Evolutionary conservation across 1,140 invertebrate genomes (phyloP).

Genomic region (Hyles euphorbiae): DNA sequence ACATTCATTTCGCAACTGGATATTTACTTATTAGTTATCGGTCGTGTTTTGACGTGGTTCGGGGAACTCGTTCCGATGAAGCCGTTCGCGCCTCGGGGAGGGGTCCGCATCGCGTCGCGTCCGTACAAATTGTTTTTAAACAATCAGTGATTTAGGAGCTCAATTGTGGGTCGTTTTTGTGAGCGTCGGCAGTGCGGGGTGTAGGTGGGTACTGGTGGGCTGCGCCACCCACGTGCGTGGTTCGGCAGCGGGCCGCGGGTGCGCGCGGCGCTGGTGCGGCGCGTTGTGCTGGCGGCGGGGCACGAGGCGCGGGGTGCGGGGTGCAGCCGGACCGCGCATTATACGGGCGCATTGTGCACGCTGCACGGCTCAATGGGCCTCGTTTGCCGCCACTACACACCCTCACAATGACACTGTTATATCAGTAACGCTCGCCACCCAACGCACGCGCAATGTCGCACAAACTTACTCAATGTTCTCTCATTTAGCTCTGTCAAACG

Average conservation of each 20-base stretch:
- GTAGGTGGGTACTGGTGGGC: slow-evolving; percentile 13
- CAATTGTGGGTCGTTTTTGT: slow-evolving; percentile 43
- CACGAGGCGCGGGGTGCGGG: slow-evolving; percentile 35
- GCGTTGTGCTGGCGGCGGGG: background rate
- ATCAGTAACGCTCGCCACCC: slow-evolving; percentile 53
- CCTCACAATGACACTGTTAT: slow-evolving; percentile 70
- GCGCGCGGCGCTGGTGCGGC: slow-evolving; percentile 32
- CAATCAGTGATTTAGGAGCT: slow-evolving; percentile 7
- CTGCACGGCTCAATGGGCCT: slow-evolving; percentile 64
- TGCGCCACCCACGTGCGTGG: slow-evolving; percentile 65
- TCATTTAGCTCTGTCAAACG: slow-evolving; percentile 32
- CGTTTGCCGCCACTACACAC: slow-evolving; percentile 53
- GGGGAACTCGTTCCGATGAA: background rate
- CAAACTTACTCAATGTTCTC: slow-evolving; percentile 55
- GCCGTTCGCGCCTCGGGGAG: background rate
- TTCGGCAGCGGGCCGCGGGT: slow-evolving; percentile 47
- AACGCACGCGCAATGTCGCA: slow-evolving; percentile 45
- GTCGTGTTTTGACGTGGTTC: slow-evolving; percentile 4
- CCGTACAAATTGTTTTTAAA: background rate
- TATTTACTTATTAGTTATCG: slow-evolving; percentile 11
- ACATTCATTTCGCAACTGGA: slow-evolving; percentile 29
- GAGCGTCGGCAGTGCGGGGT: slow-evolving; percentile 17
- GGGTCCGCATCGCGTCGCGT: background rate
- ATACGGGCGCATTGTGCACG: slow-evolving; percentile 68
- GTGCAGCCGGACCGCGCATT: slow-evolving; percentile 59